Conservation (phyloP, 1,140 invertebrate species). For the Delia radicum region DNA sequence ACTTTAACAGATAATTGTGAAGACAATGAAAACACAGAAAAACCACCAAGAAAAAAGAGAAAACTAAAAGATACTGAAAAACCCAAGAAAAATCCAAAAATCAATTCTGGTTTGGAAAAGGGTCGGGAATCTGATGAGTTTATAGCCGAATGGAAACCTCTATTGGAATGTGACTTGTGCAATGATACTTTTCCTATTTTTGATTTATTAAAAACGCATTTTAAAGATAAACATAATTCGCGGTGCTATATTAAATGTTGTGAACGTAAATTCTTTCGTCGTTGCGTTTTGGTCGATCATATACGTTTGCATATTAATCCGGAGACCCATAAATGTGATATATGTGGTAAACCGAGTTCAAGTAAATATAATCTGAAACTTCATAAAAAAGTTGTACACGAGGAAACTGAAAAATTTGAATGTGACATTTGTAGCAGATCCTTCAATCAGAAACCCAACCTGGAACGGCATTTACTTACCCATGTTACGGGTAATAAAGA, state of each 20-base stretch:
- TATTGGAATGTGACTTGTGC: constrained; percentile 16
- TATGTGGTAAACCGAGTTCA: constrained; percentile 12
- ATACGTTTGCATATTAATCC: constrained; percentile 39
- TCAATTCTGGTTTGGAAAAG: neutral
- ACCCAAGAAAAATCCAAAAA: neutral
- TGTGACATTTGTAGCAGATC: constrained; percentile 36
- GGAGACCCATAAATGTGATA: constrained; percentile 32
- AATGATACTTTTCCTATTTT: neutral
- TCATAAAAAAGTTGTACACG: constrained; percentile 24
- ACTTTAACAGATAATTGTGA: neutral
- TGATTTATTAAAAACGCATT: neutral
- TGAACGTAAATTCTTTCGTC: constrained; percentile 36
- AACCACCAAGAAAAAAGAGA: neutral
- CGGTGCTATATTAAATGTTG: constrained; percentile 34
- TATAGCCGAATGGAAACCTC: constrained; percentile 18
- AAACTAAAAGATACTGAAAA: neutral
- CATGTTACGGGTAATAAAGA: constrained; percentile 34
- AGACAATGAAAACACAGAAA: neutral
- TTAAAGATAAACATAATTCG: neutral
- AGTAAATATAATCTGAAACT: constrained; percentile 10
- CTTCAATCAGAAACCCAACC: constrained; percentile 35
- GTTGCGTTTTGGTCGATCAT: constrained; percentile 38
- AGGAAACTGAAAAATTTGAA: constrained; percentile 31
- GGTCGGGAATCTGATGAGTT: constrained; percentile 11
- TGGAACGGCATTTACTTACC: constrained; percentile 33